Percentiles rank a stretch among this genome's conserved stretches.
phyloP scores from a whole-genome alignment of 2,797 vertebrate species.

The Pagetopsis macropterus region DNA sequence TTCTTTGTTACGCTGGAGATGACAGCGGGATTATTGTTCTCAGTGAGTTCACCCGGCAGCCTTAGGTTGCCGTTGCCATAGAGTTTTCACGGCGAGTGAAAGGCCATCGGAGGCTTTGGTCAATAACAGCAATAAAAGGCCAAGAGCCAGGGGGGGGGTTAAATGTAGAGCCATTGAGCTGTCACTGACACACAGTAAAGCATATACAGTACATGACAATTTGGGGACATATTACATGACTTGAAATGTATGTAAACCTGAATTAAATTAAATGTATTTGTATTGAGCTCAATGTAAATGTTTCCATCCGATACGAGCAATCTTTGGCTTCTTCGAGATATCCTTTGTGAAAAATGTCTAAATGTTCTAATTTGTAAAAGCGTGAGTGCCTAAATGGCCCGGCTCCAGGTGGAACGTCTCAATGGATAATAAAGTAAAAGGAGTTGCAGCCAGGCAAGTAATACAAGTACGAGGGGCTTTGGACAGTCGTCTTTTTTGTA shows the following conservation, averaged over 20 bases:
- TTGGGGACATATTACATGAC: neutral
- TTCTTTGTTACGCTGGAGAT: constrained; percentile 55
- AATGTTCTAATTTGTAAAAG: constrained; percentile 14
- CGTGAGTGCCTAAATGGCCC: constrained; percentile 13
- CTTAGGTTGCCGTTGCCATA: constrained; percentile 50
- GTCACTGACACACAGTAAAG: constrained; percentile 4
- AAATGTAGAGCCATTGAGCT: constrained; percentile 3
- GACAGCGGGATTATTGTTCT: constrained; percentile 61
- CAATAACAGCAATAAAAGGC: constrained; percentile 52
- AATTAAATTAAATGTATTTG: neutral
- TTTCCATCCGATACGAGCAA: neutral
- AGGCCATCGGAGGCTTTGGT: constrained; percentile 50
- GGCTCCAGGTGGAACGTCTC: neutral
- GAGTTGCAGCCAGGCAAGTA: neutral
- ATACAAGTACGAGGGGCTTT: neutral
- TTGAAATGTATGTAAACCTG: neutral
- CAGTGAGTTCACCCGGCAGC: constrained; percentile 27
- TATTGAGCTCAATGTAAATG: neutral
- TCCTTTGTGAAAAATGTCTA: neutral
- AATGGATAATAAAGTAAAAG: neutral
- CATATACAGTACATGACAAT: neutral
- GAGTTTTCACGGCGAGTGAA: constrained; percentile 50
- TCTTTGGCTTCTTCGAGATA: neutral
- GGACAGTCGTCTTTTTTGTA: neutral
- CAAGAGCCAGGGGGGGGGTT: constrained; percentile 21